phyloP scores from a whole-genome alignment of 2,888 invertebrate species.

The Catocala sponsa region DNA sequence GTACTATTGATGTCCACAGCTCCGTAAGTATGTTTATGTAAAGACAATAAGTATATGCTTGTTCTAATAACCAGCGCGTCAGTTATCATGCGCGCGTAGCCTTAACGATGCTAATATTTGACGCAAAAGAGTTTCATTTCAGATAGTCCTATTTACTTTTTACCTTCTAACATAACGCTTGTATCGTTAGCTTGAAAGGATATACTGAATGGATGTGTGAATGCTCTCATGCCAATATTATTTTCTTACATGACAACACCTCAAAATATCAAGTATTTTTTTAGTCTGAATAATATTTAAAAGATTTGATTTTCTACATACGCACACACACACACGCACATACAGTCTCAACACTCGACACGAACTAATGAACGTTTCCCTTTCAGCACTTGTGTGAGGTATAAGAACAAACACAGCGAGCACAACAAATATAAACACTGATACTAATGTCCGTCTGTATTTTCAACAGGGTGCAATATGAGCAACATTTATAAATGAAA shows the following conservation, averaged over 20 bases:
- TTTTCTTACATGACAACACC: conserved; percentile 52
- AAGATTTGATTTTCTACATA: conserved; percentile 6
- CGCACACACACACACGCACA: conserved; percentile 10
- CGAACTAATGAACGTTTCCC: conserved; percentile 53
- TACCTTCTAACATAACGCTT: no score
- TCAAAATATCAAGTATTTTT: conserved; percentile 39
- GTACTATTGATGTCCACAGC: neutral
- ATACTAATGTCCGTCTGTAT: conserved; percentile 83
- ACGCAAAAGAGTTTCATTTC: no score
- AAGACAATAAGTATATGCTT: no score
- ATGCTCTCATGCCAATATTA: neutral
- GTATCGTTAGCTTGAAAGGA: neutral
- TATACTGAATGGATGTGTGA: neutral
- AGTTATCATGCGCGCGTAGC: no score
- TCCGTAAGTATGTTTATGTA: no score
- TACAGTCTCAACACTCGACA: conserved; percentile 43
- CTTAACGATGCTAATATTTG: no score
- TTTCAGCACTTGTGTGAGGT: conserved; percentile 65
- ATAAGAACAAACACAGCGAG: conserved; percentile 54
- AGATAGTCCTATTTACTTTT: no score
- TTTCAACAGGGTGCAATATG: conserved; percentile 83
- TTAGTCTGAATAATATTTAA: conserved; percentile 3
- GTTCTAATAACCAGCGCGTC: no score
- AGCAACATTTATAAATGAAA: conserved; percentile 65
- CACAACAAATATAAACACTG: conserved; percentile 56